These are phyloP conservation scores for Pterophyllum scalare DNA, from an alignment of 2,113 vertebrate species.

Conservation along the genomic window DNA sequence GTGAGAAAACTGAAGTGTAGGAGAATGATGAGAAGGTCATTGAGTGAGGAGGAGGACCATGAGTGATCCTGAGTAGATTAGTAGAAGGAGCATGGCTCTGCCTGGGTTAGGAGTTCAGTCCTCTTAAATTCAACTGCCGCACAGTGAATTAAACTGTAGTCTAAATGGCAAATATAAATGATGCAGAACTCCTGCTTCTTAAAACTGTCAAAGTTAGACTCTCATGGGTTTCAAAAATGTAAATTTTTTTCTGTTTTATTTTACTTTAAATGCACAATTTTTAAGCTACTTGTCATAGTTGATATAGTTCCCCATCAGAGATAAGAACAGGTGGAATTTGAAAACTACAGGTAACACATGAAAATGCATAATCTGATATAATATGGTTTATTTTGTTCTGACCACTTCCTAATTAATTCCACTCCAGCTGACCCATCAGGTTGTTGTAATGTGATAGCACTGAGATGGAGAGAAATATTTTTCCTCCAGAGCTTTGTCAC, in stretches of 20 bases:
- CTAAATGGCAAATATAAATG: slow-evolving; percentile 7
- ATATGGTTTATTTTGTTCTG: not conserved
- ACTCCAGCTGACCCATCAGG: not conserved
- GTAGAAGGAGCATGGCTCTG: not conserved
- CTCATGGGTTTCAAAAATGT: not conserved
- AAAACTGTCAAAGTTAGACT: not conserved
- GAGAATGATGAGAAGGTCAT: not conserved
- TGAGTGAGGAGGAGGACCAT: not conserved
- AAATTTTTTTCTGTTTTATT: not conserved
- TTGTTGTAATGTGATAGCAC: not conserved
- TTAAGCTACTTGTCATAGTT: not conserved
- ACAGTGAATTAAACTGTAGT: not conserved
- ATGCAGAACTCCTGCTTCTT: not conserved
- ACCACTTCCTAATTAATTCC: not conserved
- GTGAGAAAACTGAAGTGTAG: not conserved
- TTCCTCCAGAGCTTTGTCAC: not conserved
- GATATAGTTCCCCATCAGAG: not conserved
- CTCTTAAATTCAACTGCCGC: not conserved
- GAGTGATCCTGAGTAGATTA: not conserved
- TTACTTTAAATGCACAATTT: not conserved
- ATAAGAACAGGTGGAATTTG: not conserved
- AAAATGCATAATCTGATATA: not conserved
- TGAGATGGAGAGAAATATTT: not conserved
- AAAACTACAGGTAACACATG: not conserved
- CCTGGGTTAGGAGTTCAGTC: not conserved